phyloP scores from a whole-genome alignment of 2,797 vertebrate genomes.

The Sebastes cheni region DNA sequence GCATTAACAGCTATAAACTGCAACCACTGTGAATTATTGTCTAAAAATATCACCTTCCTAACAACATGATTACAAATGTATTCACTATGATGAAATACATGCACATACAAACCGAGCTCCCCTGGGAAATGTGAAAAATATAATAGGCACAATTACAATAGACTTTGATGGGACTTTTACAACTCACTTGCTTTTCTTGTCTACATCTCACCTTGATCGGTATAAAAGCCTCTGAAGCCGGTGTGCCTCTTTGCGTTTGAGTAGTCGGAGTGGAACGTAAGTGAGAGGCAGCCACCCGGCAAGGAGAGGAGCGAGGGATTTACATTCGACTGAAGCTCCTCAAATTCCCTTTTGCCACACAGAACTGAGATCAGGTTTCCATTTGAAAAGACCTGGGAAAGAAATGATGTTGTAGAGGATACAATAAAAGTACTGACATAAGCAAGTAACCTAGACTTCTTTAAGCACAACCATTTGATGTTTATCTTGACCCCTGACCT shows the following conservation, averaged over 20 bases:
- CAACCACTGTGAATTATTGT: not conserved
- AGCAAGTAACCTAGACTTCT: not conserved
- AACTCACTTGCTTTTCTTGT: not conserved
- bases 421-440: not conserved
- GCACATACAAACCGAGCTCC: not conserved
- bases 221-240: slow-evolving; percentile 91
- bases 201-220: slow-evolving; percentile 81
- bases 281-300: slow-evolving; percentile 79
- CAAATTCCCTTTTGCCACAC: slow-evolving; percentile 80
- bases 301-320: slow-evolving; percentile 80
- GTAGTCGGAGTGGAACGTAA: slow-evolving; percentile 89
- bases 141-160: not conserved
- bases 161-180: not conserved
- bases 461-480: not conserved
- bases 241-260: slow-evolving; percentile 89
- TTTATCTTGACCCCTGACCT: slow-evolving; percentile 76
- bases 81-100: not conserved
- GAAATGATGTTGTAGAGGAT: not conserved
- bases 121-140: not conserved
- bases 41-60: not conserved
- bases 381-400: slow-evolving; percentile 71
- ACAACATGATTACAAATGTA: not conserved
- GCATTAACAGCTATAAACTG: not conserved
- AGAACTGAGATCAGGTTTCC: slow-evolving; percentile 66
- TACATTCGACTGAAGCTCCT: slow-evolving; percentile 67